Evolutionary conservation across 2,888 invertebrate species (phyloP).

Genomic region (Lasioglossum pauxillum): DNA sequence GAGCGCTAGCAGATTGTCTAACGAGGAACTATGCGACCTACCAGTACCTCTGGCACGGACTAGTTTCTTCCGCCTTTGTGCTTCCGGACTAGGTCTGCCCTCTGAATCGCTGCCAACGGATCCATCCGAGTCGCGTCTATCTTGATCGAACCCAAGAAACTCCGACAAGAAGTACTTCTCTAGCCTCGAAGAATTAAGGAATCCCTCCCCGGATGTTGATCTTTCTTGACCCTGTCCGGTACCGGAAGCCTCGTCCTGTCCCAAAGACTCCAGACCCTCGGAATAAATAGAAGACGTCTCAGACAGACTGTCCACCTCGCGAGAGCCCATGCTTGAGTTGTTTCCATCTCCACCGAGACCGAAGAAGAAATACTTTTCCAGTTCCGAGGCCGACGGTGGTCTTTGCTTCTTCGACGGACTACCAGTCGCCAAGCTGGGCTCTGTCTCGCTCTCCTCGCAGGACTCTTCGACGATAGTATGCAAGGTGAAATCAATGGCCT

Average conservation of each 20-base stretch:
- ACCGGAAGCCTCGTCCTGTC: constrained; percentile 85
- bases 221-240: constrained; percentile 85
- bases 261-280: constrained; percentile 91
- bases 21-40: constrained; percentile 92
- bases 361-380: constrained; percentile 96
- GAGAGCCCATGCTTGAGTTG: constrained; percentile 84
- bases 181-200: constrained; percentile 90
- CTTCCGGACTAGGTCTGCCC: constrained; percentile 93
- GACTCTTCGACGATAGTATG: constrained; percentile 98
- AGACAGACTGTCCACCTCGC: constrained; percentile 87
- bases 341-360: constrained; percentile 92
- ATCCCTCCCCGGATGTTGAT: constrained; percentile 88
- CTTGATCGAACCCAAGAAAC: constrained; percentile 92
- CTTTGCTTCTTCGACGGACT: constrained; percentile 86
- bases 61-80: constrained; percentile 91
- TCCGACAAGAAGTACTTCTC: constrained; percentile 96
- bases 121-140: constrained; percentile 92
- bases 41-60: constrained; percentile 94
- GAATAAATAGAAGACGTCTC: constrained; percentile 95
- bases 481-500: constrained; percentile 94
- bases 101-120: constrained; percentile 97
- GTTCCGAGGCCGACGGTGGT: constrained; percentile 91
- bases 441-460: constrained; percentile 96
- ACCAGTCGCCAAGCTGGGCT: constrained; percentile 85
- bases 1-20: constrained; percentile 90